Evolutionary conservation across 1,140 invertebrate genomes (phyloP), one percentile per base, ranked within the genome.

Genomic region (Pentalonia nigronervosa): DNA sequence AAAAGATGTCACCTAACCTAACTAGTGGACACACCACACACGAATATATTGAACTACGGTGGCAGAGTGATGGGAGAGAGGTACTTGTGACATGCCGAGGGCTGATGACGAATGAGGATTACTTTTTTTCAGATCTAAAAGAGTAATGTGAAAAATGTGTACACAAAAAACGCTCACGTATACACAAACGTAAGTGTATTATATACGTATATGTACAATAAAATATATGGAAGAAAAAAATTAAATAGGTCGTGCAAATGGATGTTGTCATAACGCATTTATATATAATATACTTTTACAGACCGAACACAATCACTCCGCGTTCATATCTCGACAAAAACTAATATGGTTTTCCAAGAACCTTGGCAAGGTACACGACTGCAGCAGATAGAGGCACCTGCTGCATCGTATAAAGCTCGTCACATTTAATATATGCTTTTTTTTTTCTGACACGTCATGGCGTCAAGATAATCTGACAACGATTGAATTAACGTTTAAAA

Each of bases 211-310:
- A 34, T 89, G 17, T 50, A 17, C 17, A 30, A 88, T 45, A 88
- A 53, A 53, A 48, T 48, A 48, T 48, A 50, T 21, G 34, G 20
- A 48, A 89, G 21, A 87, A 86, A 45, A 89, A 89, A 89, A 89
- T 89, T 89, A 89, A 89, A 50, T 89, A 89, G 50, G 88, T 89
- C 88, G 88, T 41, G 23, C 17, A 89, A 89, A 89, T 89, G 48
- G 50, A 89, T 89, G 88, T 89, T 89, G 50, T 56, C 88, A 36
- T 56, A 50, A 56, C 48, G 14, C 86, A 7, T 88, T 88, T 56
- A 25, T 89, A 89, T 89, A 89, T 89, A 76, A 76, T 76, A 56
- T 25, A 56, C 88, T 56, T 56, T 89, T 89, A 89, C 88, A 34
- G 53, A 41, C 36, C 88, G n/a, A 76, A 89, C 53, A 89, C n/a